Conservation (phyloP, 2,113 vertebrate genomes). For the Otis tarda region DNA sequence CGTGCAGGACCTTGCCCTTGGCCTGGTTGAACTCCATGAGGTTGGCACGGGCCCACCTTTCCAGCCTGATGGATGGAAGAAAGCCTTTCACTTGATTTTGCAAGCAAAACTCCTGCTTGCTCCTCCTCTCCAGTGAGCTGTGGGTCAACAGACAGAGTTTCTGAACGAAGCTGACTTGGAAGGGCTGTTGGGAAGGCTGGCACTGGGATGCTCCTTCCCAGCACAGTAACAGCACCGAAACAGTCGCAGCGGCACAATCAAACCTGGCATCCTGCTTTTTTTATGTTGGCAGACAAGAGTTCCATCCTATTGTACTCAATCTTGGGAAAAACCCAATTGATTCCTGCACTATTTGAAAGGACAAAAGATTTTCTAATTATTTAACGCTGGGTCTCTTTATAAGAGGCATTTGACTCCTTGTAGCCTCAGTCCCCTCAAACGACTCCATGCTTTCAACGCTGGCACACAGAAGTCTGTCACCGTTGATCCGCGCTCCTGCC, state of each 20-base stretch:
- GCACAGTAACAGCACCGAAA: accelerated
- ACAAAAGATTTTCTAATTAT: not conserved
- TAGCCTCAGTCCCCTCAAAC: not conserved
- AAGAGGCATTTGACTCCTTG: not conserved
- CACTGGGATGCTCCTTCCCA: not conserved
- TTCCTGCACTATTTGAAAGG: not conserved
- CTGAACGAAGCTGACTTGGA: not conserved
- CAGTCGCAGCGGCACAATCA: not conserved
- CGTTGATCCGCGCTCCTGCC: accelerated
- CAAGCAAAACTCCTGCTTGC: not conserved
- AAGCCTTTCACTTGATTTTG: not conserved
- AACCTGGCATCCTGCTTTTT: not conserved
- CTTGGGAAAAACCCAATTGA: not conserved
- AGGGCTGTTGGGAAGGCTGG: not conserved
- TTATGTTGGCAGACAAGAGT: not conserved
- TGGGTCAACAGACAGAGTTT: not conserved
- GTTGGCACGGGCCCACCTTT: no score
- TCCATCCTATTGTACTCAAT: not conserved
- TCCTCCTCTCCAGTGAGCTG: accelerated
- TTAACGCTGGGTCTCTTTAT: not conserved
- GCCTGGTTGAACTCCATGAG: no score
- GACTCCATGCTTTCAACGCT: not conserved
- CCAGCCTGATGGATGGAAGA: not conserved
- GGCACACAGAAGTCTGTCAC: not conserved
- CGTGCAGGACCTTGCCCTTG: no score